phyloP scores from a whole-genome alignment of 37 sponge, comb jelly and placozoan species.

The Chondrilla cf. caribensis region DNA sequence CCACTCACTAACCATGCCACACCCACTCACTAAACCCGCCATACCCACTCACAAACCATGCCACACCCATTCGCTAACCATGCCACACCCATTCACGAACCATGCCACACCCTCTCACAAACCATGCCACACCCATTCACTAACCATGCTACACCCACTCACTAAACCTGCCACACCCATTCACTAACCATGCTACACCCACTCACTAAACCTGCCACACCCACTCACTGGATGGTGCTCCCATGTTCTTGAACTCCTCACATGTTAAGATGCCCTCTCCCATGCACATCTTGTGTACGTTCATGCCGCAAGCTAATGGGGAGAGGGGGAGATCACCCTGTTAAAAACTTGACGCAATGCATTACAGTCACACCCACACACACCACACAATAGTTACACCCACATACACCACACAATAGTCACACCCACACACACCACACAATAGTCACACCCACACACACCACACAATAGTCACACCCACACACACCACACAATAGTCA shows the following conservation, averaged over 20 bases:
- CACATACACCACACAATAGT: too few relatives aligned
- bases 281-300: conserved; percentile 74
- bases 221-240: not conserved
- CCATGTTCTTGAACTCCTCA: conserved; percentile 40
- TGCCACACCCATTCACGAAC: too few relatives aligned
- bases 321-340: not conserved
- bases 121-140: not conserved
- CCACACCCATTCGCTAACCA: too few relatives aligned
- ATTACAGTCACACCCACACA: not conserved
- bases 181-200: not conserved
- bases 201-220: not conserved
- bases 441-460: too few relatives aligned
- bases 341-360: not conserved
- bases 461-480: not conserved
- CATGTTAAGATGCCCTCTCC: conserved; percentile 45
- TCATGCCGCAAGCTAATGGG: conserved; percentile 58
- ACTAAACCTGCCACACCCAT: conserved; percentile 17
- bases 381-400: too few relatives aligned
- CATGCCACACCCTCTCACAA: not conserved
- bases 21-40: too few relatives aligned
- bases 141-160: not conserved
- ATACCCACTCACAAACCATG: too few relatives aligned
- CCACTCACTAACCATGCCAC: too few relatives aligned
- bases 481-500: too few relatives aligned
- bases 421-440: too few relatives aligned